phyloP scores from a whole-genome alignment of 2,113 vertebrate species.

The Ovibos moschatus region DNA sequence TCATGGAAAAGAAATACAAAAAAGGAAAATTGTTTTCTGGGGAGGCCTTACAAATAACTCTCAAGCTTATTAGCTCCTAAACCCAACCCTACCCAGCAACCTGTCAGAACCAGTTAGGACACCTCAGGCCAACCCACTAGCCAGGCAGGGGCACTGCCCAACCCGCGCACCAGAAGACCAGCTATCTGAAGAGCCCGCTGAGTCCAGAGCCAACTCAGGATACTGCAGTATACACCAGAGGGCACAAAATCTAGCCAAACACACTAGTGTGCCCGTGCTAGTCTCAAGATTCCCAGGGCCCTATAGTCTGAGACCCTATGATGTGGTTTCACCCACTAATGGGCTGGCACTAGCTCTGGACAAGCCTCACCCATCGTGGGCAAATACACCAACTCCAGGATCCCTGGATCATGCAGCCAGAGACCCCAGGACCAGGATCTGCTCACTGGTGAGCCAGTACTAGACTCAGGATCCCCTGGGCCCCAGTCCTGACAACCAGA shows the following conservation, averaged over 20 bases:
- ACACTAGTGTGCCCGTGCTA: accelerated
- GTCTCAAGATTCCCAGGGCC: not conserved
- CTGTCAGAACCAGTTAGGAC: not conserved
- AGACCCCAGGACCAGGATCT: not conserved
- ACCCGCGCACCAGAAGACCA: not conserved
- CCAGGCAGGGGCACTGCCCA: not conserved
- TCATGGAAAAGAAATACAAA: no score
- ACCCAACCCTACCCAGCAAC: not conserved
- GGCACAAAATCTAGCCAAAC: not conserved
- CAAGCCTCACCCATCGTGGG: not conserved
- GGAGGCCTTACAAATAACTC: no score
- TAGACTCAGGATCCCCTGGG: not conserved
- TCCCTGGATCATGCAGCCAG: not conserved
- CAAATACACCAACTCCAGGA: not conserved
- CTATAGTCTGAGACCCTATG: not conserved
- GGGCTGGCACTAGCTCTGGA: not conserved
- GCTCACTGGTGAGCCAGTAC: not conserved
- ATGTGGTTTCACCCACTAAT: not conserved
- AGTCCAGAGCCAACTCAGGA: not conserved
- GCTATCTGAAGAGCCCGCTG: not conserved
- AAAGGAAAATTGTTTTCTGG: no score
- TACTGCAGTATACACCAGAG: not conserved
- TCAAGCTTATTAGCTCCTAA: not conserved
- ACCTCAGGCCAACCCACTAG: not conserved
- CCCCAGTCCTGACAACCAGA: not conserved